These are phyloP conservation scores for Naja naja DNA, from an alignment of 2,113 vertebrate species.

Conservation along the genomic window DNA sequence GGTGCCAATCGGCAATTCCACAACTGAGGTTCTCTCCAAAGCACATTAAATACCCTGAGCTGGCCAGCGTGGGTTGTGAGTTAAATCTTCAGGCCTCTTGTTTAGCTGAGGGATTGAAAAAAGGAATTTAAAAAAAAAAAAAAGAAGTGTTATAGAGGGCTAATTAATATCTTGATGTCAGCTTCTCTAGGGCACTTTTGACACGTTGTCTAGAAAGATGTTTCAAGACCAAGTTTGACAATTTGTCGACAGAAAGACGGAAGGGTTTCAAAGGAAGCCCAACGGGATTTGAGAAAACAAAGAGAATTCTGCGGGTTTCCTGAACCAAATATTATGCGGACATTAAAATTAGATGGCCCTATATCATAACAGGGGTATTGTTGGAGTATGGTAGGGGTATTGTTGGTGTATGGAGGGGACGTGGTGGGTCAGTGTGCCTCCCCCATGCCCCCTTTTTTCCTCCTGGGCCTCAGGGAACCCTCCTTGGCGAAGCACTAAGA, in stretches of 20 bases:
- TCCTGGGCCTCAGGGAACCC: too few relatives aligned
- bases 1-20: too few relatives aligned
- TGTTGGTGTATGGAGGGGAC: too few relatives aligned
- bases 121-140: neutral
- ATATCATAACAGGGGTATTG: too few relatives aligned
- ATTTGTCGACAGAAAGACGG: neutral
- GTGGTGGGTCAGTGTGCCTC: too few relatives aligned
- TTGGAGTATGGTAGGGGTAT: too few relatives aligned
- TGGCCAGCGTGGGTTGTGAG: neutral
- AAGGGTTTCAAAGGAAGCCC: neutral
- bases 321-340: neutral
- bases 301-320: neutral
- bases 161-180: neutral
- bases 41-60: neutral
- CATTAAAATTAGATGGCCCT: conserved; percentile 43
- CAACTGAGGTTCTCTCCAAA: neutral
- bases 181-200: neutral
- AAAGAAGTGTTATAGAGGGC: neutral
- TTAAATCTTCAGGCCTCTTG: neutral
- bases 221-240: neutral
- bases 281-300: neutral
- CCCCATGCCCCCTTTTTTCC: too few relatives aligned
- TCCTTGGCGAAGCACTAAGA: too few relatives aligned
- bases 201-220: neutral
- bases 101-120: neutral